Evolutionary conservation across 2,797 vertebrate species (phyloP).

Genomic region (Lepus townsendii): DNA sequence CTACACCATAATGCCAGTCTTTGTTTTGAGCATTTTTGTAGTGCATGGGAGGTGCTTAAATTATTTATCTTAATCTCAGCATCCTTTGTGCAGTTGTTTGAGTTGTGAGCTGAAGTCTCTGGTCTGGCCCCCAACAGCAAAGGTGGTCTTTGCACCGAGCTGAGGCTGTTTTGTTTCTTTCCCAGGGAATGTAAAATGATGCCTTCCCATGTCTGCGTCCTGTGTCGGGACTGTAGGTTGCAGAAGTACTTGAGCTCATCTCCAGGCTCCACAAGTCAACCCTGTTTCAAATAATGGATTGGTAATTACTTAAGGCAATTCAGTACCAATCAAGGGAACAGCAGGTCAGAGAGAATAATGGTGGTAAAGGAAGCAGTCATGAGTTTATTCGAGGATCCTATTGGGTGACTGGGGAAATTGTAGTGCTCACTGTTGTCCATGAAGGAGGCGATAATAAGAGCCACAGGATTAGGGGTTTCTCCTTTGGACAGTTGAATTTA

Average conservation of each 20-base stretch:
- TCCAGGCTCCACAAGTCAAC: neutral
- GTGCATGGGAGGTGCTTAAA: neutral
- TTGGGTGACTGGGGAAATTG: neutral
- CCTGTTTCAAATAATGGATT: conserved; percentile 12
- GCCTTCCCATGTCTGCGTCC: neutral
- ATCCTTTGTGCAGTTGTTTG: neutral
- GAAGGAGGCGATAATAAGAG: neutral
- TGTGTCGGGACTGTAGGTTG: neutral
- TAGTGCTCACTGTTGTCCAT: neutral
- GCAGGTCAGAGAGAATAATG: neutral
- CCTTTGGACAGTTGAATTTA: neutral
- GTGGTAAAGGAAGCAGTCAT: neutral
- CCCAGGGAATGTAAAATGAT: neutral
- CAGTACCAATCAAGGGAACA: neutral
- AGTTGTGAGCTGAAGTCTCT: conserved; percentile 20
- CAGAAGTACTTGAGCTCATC: neutral
- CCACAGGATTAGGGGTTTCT: conserved; percentile 4
- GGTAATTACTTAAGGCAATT: conserved; percentile 1
- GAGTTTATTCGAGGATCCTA: neutral
- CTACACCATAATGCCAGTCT: too few species aligned
- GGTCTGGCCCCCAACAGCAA: neutral
- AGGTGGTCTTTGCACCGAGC: neutral
- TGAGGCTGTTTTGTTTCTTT: neutral
- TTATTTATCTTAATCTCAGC: neutral
- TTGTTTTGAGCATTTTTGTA: neutral